These are phyloP conservation scores for Meandrina meandrites DNA, from an alignment of 92 coral and sea anemone species.

Conservation along the genomic window DNA sequence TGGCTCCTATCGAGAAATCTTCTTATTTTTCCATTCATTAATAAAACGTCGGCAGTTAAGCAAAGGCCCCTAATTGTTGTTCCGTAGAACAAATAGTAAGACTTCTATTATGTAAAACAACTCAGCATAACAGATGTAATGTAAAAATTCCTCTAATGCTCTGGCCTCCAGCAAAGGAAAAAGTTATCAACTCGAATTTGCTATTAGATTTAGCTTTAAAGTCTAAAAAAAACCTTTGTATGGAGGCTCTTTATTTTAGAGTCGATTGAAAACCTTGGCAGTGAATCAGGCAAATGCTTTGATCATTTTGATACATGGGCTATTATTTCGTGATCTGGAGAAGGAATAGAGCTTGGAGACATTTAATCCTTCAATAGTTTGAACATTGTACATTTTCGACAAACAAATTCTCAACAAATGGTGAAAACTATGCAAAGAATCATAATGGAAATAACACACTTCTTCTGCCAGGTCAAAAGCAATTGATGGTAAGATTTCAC, in stretches of 20 bases:
- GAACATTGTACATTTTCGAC: neutral
- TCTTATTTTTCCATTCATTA: slow-evolving; percentile 47
- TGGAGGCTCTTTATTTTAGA: neutral
- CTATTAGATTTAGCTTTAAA: neutral
- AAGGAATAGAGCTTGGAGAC: slow-evolving; percentile 23
- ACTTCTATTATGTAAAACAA: neutral
- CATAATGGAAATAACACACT: slow-evolving; percentile 34
- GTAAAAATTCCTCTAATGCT: neutral
- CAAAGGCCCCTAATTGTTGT: slow-evolving; percentile 19
- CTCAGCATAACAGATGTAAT: slow-evolving; percentile 7
- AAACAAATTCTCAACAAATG: slow-evolving; percentile 2
- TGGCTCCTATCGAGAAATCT: slow-evolving; percentile 48
- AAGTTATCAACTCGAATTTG: neutral
- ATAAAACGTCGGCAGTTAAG: slow-evolving; percentile 52
- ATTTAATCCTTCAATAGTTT: slow-evolving; percentile 19
- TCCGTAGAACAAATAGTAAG: neutral
- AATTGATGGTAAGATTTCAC: neutral
- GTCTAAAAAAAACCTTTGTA: neutral
- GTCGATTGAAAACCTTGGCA: neutral
- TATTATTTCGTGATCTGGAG: neutral
- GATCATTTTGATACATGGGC: slow-evolving; percentile 20
- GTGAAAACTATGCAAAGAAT: slow-evolving; percentile 39
- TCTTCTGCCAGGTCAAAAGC: neutral
- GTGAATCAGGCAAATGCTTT: neutral
- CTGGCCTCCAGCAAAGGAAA: neutral